A percentile compares a stretch with the other conserved stretches of the same genome.
phyloP scores from a whole-genome alignment of 53 echinoderm and acorn worm genomes.

The Echinometra lucunter region DNA sequence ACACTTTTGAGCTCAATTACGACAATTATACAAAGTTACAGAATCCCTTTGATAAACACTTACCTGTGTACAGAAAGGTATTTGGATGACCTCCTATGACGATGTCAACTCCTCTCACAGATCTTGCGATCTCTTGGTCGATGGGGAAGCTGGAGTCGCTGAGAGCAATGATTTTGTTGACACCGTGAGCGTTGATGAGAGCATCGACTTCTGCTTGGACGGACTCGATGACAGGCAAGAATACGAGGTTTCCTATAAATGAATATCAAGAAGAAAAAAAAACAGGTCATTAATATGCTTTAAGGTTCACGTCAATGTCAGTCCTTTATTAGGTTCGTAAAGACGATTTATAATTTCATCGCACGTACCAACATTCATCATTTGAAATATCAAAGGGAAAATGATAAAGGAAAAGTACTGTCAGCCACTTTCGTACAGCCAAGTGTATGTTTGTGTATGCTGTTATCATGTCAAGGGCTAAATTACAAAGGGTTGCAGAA shows the following conservation, averaged over 20 bases:
- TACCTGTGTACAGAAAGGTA: constrained; percentile 90
- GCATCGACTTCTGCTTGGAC: constrained; percentile 77
- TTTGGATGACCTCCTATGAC: constrained; percentile 87
- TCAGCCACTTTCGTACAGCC: no score
- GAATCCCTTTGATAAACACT: no score
- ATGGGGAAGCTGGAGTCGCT: constrained; percentile 81
- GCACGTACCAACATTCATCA: background rate
- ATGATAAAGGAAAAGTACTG: background rate
- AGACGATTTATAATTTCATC: background rate
- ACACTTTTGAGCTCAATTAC: no score
- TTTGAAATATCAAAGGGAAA: background rate
- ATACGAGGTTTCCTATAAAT: constrained; percentile 77
- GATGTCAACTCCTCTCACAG: constrained; percentile 78
- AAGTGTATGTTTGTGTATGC: no score
- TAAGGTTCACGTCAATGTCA: background rate
- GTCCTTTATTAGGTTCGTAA: background rate
- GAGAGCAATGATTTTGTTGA: constrained; percentile 90
- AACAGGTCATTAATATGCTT: no score
- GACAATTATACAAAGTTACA: no score
- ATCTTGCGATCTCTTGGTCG: constrained; percentile 77
- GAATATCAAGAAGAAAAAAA: background rate
- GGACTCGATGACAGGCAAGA: constrained; percentile 77
- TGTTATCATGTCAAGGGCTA: no score
- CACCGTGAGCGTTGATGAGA: constrained; percentile 65
- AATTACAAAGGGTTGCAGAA: no score